phyloP scores from a whole-genome alignment of 1,140 invertebrate species.

The Argopecten irradians region DNA sequence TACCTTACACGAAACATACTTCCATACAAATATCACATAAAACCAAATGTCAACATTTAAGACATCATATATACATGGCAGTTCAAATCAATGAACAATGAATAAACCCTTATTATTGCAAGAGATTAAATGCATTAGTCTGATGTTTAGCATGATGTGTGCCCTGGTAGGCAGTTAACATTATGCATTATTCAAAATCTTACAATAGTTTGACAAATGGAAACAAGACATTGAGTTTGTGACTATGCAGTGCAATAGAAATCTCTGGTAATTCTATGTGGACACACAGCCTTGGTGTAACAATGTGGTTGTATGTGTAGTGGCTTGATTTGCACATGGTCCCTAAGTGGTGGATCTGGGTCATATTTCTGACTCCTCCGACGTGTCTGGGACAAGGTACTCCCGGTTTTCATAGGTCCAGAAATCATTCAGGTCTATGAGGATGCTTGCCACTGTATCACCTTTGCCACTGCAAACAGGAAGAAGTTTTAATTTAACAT shows the following conservation, averaged over 20 bases:
- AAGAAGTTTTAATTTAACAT: constrained; percentile 1
- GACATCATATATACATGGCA: background rate
- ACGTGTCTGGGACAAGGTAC: constrained; percentile 77
- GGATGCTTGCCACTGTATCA: constrained; percentile 93
- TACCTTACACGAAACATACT: background rate
- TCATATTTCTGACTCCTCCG: constrained; percentile 62
- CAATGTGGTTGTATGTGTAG: background rate
- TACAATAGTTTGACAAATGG: constrained; percentile 4
- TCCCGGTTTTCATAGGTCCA: constrained; percentile 97
- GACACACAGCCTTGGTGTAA: background rate
- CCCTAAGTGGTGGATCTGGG: background rate
- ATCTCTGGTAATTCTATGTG: background rate
- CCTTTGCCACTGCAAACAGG: constrained; percentile 87
- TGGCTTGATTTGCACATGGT: constrained; percentile 30
- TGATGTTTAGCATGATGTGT: background rate
- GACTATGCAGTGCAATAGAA: background rate
- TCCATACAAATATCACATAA: background rate
- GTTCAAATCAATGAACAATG: background rate
- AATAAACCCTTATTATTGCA: background rate
- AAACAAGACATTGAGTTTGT: background rate
- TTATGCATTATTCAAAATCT: background rate
- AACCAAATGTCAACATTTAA: background rate
- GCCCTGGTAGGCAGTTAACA: background rate
- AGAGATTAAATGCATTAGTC: background rate
- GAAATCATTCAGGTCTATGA: constrained; percentile 97